Conservation (phyloP, 1,140 invertebrate genomes). For the Antheraea mylitta region DNA sequence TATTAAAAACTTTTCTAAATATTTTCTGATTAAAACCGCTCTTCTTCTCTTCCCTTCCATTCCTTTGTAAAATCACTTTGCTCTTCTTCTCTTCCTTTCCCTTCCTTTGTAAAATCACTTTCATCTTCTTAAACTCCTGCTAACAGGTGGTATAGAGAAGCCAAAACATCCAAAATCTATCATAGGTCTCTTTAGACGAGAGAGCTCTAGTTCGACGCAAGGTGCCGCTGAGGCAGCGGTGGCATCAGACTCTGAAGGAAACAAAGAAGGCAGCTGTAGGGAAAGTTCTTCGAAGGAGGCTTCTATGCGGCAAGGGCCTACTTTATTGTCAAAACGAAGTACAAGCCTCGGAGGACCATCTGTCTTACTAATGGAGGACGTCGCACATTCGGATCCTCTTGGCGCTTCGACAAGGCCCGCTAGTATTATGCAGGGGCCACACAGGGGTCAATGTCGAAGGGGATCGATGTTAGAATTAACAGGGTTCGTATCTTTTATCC, state of each 20-base stretch:
- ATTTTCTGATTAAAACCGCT: constrained; percentile 46
- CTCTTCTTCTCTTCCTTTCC: constrained; percentile 36
- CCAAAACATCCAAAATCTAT: constrained; percentile 85
- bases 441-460: constrained; percentile 81
- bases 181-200: constrained; percentile 85
- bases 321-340: constrained; percentile 62
- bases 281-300: constrained; percentile 54
- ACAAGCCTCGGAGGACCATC: constrained; percentile 74
- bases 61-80: constrained; percentile 28
- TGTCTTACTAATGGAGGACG: constrained; percentile 79
- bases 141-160: constrained; percentile 84
- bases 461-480: constrained; percentile 85
- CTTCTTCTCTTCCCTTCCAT: constrained; percentile 35
- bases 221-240: constrained; percentile 64
- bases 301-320: constrained; percentile 48
- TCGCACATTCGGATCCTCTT: constrained; percentile 76
- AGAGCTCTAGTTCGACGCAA: constrained; percentile 81
- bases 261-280: constrained; percentile 56
- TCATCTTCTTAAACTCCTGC: constrained; percentile 26
- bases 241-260: constrained; percentile 76
- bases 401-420: constrained; percentile 76
- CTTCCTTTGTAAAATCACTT: constrained; percentile 20
- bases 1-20: constrained; percentile 18
- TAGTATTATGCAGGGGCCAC: constrained; percentile 75
- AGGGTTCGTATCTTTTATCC: constrained; percentile 76